phyloP scores from a whole-genome alignment of 2,797 vertebrate genomes.

The Lacerta agilis region DNA sequence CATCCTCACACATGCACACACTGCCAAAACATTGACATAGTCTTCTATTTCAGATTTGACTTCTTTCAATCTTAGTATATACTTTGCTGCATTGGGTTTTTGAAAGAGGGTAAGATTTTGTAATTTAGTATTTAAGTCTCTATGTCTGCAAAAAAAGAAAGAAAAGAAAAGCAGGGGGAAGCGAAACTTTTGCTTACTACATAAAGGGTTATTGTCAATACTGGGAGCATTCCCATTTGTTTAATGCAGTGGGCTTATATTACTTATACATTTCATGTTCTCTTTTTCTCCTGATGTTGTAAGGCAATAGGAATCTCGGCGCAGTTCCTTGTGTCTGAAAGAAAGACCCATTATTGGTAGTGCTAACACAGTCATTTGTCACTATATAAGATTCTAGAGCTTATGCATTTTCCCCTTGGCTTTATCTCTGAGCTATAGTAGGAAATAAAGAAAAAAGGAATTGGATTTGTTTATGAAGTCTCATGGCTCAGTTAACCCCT shows the following conservation, averaged over 20 bases:
- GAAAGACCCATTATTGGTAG: constrained; percentile 57
- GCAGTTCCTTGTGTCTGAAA: constrained; percentile 46
- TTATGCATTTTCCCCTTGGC: constrained; percentile 37
- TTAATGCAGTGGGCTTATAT: background rate
- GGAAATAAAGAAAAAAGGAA: constrained; percentile 48
- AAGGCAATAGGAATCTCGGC: constrained; percentile 57
- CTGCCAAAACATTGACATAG: background rate
- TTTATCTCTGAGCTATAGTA: constrained; percentile 56
- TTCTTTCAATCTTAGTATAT: background rate
- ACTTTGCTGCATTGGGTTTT: background rate
- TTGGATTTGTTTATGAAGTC: constrained; percentile 55
- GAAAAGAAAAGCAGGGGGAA: constrained; percentile 6
- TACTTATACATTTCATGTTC: constrained; percentile 24
- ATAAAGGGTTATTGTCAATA: constrained; percentile 34
- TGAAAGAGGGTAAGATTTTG: background rate
- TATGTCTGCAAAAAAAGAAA: background rate
- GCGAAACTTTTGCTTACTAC: constrained; percentile 28
- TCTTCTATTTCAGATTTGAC: background rate
- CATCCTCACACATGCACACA: background rate
- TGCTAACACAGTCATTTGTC: constrained; percentile 65
- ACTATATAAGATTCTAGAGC: constrained; percentile 58
- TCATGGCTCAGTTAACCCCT: constrained; percentile 55
- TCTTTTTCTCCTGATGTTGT: constrained; percentile 20
- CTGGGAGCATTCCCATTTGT: constrained; percentile 41
- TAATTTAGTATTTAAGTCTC: background rate